Base-by-base conservation (phyloP, 37 sponge, comb jelly and placozoan genomes). In the Chondrilla cf. caribensis region DNA sequence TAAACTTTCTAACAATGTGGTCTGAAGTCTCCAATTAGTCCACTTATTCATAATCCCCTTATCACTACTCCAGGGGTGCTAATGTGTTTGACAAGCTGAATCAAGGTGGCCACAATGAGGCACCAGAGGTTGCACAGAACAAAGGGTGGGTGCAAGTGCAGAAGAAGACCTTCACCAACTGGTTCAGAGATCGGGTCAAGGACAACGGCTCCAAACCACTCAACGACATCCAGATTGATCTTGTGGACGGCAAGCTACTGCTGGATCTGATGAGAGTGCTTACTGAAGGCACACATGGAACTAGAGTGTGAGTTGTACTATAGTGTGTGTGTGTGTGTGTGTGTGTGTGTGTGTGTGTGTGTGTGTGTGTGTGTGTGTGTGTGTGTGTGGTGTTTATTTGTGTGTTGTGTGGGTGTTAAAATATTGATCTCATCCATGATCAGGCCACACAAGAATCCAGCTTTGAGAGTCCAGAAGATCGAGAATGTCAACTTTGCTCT, bases 91-190 rank as follows among this genome's bases (percentile, higher is more conserved):
- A 73, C 76, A 40, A n/a, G 44, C 1, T 43, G n/a, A 32, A 42
- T 19, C 44, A 25, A 21, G 43, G 44, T 1, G 76, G 18, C 24
- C 36, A 28, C 35, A 25, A 42, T 19, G 44, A 73, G 11, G 6
- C 76, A 11, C 41, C 76, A 38, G 76, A 0, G 2, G 42, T 25
- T 1, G 76, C 22, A 17, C 41, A 42, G 76, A 88, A 86, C 60
- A 88, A 54, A 24, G 80, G 60, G 17, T 96, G 97, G 97, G 83
- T 92, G 55, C 54, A 83, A 2, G 94, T 96, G 44, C 97, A 96
- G 60, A 91, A 91, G 84, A 85, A 88, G 66, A 91, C 95, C 35
- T 94, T 94, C 83, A 90, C 87, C 18, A 91, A 91, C 76, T 94
- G 95, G 95, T 54, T 83, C 37, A 90, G 91, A 41, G 88, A 90